Conservation (phyloP, 2,113 vertebrate genomes). For the Marmota flaviventris region DNA sequence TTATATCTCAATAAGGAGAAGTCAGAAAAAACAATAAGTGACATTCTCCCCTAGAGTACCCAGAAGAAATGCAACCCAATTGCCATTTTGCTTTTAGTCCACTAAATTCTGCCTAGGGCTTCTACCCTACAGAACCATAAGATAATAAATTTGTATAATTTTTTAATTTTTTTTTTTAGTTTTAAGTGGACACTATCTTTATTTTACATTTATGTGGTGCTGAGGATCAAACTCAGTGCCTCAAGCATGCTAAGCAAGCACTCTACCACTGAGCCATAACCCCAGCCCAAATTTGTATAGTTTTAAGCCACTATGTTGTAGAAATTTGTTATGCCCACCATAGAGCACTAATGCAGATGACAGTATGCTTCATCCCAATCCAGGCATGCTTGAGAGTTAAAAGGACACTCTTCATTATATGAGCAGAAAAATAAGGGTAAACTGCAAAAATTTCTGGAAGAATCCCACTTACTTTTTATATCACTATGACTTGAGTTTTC, state of each 20-base stretch:
- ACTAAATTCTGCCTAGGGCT: neutral
- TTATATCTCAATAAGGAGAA: neutral
- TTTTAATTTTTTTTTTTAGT: neutral
- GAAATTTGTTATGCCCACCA: neutral
- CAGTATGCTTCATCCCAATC: neutral
- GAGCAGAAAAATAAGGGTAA: neutral
- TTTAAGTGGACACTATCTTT: too few relatives aligned
- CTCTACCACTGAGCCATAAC: too few relatives aligned
- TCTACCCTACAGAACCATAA: neutral
- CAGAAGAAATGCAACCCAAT: neutral
- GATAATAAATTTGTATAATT: neutral
- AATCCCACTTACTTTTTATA: neutral
- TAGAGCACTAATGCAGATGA: neutral
- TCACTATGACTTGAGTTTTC: slow-evolving; percentile 33
- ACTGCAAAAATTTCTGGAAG: neutral
- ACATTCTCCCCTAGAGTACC: neutral
- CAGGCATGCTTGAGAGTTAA: neutral
- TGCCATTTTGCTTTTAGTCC: neutral
- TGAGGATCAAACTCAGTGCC: too few relatives aligned
- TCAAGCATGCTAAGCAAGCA: too few relatives aligned
- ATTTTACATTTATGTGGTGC: too few relatives aligned
- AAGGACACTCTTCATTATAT: neutral
- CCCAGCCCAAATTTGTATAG: neutral
- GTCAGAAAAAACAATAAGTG: neutral
- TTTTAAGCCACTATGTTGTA: neutral